A percentile compares a stretch with the other conserved stretches of the same genome.
Evolutionary conservation across 92 coral and sea anemone species (phyloP).

Genomic region (Chrysogorgia sp.): DNA sequence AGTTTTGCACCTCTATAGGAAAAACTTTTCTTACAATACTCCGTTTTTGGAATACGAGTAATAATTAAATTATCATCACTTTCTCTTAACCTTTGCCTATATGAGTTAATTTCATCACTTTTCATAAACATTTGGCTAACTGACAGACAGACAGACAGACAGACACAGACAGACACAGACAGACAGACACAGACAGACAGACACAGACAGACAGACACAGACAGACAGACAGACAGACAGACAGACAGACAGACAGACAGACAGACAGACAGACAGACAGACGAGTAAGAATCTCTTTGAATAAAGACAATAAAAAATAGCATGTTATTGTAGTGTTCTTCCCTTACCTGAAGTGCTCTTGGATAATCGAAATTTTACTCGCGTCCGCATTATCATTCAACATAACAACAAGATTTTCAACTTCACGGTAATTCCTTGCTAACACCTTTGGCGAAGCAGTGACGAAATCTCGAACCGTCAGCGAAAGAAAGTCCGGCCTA

Average conservation of each 20-base stretch:
- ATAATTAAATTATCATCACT: too few relatives aligned
- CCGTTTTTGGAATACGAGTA: background rate
- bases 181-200: constrained; percentile 2
- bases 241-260: too few relatives aligned
- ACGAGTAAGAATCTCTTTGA: too few relatives aligned
- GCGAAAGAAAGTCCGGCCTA: constrained; percentile 31
- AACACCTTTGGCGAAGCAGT: constrained; percentile 27
- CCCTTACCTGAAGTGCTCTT: constrained; percentile 37
- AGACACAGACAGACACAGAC: background rate
- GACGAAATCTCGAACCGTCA: constrained; percentile 24
- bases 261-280: too few relatives aligned
- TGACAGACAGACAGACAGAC: background rate
- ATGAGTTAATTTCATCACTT: too few relatives aligned
- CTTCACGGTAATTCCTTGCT: constrained; percentile 24
- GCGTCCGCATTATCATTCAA: constrained; percentile 17
- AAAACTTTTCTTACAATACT: too few relatives aligned
- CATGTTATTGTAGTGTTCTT: background rate
- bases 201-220: constrained; percentile 5
- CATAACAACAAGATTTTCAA: constrained; percentile 19
- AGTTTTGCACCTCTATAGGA: too few relatives aligned
- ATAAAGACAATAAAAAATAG: too few relatives aligned
- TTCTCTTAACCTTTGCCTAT: too few relatives aligned
- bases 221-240: too few relatives aligned
- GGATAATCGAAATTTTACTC: constrained; percentile 9
- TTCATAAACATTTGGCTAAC: background rate